These are phyloP conservation scores for Hafferia zeledoni DNA, from an alignment of 2,797 vertebrate species.

Conservation along the genomic window DNA sequence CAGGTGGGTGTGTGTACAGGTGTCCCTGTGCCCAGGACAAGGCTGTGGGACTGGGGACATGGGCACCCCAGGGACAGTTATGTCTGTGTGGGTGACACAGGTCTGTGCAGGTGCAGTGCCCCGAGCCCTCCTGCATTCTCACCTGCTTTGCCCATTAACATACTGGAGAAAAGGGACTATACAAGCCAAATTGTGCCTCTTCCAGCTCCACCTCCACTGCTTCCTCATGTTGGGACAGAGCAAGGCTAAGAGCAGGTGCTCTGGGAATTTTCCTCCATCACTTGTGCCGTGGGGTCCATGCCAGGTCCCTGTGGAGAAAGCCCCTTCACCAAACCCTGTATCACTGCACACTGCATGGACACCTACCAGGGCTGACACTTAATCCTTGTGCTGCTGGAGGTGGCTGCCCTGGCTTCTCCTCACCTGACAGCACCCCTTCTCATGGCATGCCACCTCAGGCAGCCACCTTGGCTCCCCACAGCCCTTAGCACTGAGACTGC, in stretches of 20 bases:
- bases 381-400: background rate
- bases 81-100: background rate
- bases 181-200: background rate
- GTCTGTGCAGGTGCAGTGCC: too few relatives aligned
- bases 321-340: background rate
- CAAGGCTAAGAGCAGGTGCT: background rate
- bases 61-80: accelerated
- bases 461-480: background rate
- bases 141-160: background rate
- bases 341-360: background rate
- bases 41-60: background rate
- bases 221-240: background rate
- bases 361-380: background rate
- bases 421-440: background rate
- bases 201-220: background rate
- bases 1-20: accelerated
- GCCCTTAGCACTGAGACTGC: background rate
- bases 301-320: background rate
- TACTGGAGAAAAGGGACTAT: background rate
- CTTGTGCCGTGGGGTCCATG: background rate
- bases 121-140: background rate
- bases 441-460: accelerated
- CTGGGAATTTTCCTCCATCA: background rate
- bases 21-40: background rate
- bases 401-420: background rate